These are phyloP conservation scores for Mylabris phalerata DNA, from an alignment of 1,140 invertebrate genomes.

Conservation along the genomic window DNA sequence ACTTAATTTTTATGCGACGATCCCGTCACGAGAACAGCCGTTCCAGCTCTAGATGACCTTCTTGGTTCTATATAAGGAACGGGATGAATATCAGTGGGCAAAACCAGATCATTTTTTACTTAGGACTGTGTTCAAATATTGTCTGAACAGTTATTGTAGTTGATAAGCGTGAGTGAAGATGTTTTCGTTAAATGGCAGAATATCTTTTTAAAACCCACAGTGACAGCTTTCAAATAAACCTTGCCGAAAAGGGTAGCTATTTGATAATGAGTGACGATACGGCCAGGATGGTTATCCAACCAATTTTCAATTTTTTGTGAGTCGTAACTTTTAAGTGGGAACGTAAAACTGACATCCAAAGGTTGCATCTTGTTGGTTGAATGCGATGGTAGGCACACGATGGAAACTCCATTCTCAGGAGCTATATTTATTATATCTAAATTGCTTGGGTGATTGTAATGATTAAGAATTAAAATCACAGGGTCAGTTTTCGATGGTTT, in stretches of 20 bases:
- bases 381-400: conserved; percentile 37
- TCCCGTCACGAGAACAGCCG: no score
- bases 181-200: conserved; percentile 38
- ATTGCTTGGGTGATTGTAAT: conserved; percentile 30
- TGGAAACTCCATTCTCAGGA: conserved; percentile 23
- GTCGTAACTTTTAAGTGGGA: conserved; percentile 25
- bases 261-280: conserved; percentile 9
- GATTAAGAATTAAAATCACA: conserved; percentile 31
- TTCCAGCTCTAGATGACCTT: no score
- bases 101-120: no score
- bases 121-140: no score
- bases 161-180: conserved; percentile 40
- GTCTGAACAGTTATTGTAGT: no score
- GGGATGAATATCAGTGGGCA: no score
- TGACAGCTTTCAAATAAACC: conserved; percentile 1
- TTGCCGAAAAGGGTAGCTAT: conserved; percentile 1
- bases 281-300: conserved; percentile 1
- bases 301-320: conserved; percentile 7
- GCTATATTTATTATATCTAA: conserved; percentile 28
- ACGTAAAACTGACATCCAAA: conserved; percentile 33
- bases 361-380: conserved; percentile 36
- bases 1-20: no score
- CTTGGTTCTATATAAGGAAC: no score
- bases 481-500: conserved; percentile 24
- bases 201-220: conserved; percentile 31